A percentile compares a stretch with the other conserved stretches of the same genome.
These are phyloP conservation scores for Trichogramma evanescens DNA, from an alignment of 2,888 invertebrate species.

Conservation along the genomic window DNA sequence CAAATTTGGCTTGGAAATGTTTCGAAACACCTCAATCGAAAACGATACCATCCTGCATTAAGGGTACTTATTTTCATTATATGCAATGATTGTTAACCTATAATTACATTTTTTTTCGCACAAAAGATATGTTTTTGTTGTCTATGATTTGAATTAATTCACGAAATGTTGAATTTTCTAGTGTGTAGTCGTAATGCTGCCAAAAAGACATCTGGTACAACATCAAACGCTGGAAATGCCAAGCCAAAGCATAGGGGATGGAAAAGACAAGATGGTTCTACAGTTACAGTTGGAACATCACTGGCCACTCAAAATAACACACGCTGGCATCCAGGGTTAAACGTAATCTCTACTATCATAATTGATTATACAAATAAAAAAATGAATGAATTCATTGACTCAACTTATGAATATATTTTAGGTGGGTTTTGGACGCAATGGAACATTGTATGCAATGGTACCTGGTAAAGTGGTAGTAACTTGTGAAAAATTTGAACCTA, in stretches of 20 bases:
- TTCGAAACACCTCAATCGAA: not conserved
- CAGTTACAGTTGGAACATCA: constrained; percentile 61
- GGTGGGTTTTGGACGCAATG: constrained; percentile 77
- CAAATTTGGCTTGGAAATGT: constrained; percentile 7
- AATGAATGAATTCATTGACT: not conserved
- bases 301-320: constrained; percentile 62
- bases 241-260: constrained; percentile 73
- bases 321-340: constrained; percentile 73
- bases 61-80: not conserved
- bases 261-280: constrained; percentile 66
- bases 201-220: constrained; percentile 69
- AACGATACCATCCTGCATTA: not conserved
- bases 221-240: constrained; percentile 61
- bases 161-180: not conserved
- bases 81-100: not conserved
- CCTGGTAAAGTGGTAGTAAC: constrained; percentile 74
- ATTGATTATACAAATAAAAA: not conserved
- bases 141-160: too few relatives aligned
- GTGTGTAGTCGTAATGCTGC: constrained; percentile 55
- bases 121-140: too few relatives aligned
- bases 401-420: constrained; percentile 38
- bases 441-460: constrained; percentile 72
- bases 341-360: constrained; percentile 50
- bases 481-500: constrained; percentile 72
- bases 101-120: too few relatives aligned